Percentiles rank a stretch among this genome's conserved stretches.
Evolutionary conservation across 2,797 vertebrate species (phyloP).

Genomic region (Gila robusta): DNA sequence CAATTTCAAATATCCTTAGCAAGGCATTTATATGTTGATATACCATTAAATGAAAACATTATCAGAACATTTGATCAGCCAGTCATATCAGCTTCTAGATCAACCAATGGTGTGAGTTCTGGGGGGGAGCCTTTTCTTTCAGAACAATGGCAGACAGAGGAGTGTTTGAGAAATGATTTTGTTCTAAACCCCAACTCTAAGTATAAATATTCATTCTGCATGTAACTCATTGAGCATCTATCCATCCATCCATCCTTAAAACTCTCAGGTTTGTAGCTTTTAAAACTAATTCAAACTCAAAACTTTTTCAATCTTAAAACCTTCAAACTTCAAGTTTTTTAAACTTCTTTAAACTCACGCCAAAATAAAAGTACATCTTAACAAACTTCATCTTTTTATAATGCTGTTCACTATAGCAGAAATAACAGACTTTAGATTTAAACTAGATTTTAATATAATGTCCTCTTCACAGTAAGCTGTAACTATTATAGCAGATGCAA

Average conservation of each 20-base stretch:
- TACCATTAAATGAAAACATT: not conserved
- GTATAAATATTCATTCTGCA: not conserved
- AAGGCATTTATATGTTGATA: not conserved
- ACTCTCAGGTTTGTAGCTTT: not conserved
- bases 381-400: not conserved
- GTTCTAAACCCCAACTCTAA: not conserved
- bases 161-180: not conserved
- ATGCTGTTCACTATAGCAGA: not conserved
- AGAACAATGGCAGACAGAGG: not conserved
- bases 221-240: not conserved
- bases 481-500: not conserved
- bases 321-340: not conserved
- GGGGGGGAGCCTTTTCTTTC: not conserved
- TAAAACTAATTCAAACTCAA: not conserved
- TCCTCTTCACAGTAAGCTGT: not conserved
- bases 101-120: not conserved
- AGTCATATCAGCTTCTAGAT: not conserved
- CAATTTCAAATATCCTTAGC: not conserved
- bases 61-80: not conserved
- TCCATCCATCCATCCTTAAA: not conserved
- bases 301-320: not conserved
- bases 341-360: not conserved
- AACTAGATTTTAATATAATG: not conserved
- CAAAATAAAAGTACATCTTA: not conserved
- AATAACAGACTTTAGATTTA: not conserved